These are phyloP conservation scores for Onychostruthus taczanowskii DNA, from an alignment of 2,113 vertebrate genomes.

Conservation along the genomic window DNA sequence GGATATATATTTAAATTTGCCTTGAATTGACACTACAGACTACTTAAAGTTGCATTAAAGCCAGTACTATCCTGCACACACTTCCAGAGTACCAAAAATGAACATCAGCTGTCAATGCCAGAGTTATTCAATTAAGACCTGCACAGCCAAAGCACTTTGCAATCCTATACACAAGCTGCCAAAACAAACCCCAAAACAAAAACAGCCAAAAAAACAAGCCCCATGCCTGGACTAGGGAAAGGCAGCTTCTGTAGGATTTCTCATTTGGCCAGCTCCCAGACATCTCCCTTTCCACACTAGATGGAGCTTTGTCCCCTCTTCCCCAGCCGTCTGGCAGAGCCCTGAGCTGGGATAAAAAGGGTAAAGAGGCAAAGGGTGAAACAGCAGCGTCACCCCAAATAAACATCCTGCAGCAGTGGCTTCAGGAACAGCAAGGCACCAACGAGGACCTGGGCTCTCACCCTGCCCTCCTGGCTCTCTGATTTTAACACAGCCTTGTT, in stretches of 20 bases:
- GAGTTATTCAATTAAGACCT: not conserved
- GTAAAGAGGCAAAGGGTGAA: slow-evolving; percentile 6
- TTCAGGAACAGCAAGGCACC: accelerated
- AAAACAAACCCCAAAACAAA: not conserved
- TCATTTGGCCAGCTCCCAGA: not conserved
- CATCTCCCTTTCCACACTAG: slow-evolving; percentile 58
- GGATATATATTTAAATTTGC: not conserved
- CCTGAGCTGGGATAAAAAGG: not conserved
- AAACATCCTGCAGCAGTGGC: not conserved
- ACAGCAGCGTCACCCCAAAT: not conserved
- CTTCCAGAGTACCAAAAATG: not conserved
- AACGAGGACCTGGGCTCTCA: accelerated
- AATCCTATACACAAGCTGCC: not conserved
- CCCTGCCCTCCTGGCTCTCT: not conserved
- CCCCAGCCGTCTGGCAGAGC: not conserved
- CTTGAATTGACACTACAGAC: not conserved
- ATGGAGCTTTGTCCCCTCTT: slow-evolving; percentile 58
- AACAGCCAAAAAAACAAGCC: not conserved
- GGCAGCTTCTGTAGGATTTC: not conserved
- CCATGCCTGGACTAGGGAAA: not conserved
- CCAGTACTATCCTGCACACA: not conserved
- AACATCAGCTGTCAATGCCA: not conserved
- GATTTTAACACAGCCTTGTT: not conserved
- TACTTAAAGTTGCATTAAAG: not conserved
- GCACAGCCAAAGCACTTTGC: not conserved